phyloP scores from a whole-genome alignment of 2,888 invertebrate genomes.

The Drosophila infuscata region DNA sequence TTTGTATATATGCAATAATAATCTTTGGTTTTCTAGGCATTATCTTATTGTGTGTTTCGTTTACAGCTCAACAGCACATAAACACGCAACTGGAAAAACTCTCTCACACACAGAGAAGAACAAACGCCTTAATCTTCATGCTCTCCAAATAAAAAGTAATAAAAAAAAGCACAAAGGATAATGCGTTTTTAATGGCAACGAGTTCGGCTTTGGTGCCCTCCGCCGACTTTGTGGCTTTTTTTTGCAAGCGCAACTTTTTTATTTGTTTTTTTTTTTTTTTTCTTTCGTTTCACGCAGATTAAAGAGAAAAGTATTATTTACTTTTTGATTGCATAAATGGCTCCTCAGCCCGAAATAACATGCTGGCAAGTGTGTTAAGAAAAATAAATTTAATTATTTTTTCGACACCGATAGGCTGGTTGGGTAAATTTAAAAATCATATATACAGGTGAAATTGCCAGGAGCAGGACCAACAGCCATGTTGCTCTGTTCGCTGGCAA shows the following conservation, averaged over 20 bases:
- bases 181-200: slow-evolving; percentile 79
- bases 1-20: slow-evolving; percentile 40
- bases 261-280: slow-evolving; percentile 8
- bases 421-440: slow-evolving; percentile 44
- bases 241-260: slow-evolving; percentile 42
- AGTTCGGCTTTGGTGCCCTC: slow-evolving; percentile 68
- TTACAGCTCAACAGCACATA: slow-evolving; percentile 69
- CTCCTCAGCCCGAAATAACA: slow-evolving; percentile 22
- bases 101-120: slow-evolving; percentile 14
- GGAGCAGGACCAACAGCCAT: slow-evolving; percentile 17
- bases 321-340: slow-evolving; percentile 56
- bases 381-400: slow-evolving; percentile 69
- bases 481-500: slow-evolving; percentile 13
- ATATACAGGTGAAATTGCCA: slow-evolving; percentile 40
- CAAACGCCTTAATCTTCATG: slow-evolving; percentile 53
- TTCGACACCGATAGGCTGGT: slow-evolving; percentile 13
- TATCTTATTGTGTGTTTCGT: slow-evolving; percentile 64
- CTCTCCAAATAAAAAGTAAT: slow-evolving; percentile 76
- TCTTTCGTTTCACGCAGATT: slow-evolving; percentile 52
- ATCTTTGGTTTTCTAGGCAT: slow-evolving; percentile 44
- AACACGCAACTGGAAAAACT: slow-evolving; percentile 63
- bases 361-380: slow-evolving; percentile 34
- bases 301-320: slow-evolving; percentile 66
- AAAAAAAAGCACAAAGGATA: slow-evolving; percentile 78
- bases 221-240: slow-evolving; percentile 57